Evolutionary conservation across 2,113 vertebrate species (phyloP), one percentile per base, ranked within the genome.

Genomic region (Osmerus eperlanus): DNA sequence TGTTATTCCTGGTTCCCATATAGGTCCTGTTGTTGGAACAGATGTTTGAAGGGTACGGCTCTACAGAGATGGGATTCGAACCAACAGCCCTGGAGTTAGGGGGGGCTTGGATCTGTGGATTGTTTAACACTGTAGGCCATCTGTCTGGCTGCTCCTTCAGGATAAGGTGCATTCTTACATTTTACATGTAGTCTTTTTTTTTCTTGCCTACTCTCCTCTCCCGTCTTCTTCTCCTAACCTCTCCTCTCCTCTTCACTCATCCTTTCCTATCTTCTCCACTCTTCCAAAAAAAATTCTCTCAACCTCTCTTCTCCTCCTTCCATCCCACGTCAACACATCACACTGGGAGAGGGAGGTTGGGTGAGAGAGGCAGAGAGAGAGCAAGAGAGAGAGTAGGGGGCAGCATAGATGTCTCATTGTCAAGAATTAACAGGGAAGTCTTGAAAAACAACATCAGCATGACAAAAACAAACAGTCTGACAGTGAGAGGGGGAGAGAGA

Each of bases 51-150:
- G 25, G 25, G 67, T 15, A 23, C 16, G 9, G 19, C 3, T 61
- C 59, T 13, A 6, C 21, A 25, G 52, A 29, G 8, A 21, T 68
- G 53, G 67, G 53, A 51, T 68, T 68, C 55, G 52, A 68, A 32
- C 67, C 67, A 15, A 36, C 67, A 25, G n/a, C 67, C 25, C 67
- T 15, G n/a, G n/a, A 53, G 67, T 58, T 56, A 68, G 3, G 52
- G n/a, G 67, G 67, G 11, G 14, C 53, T 15, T 4, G 11, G 29
- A 53, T 29, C 67, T 19, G 52, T 32, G 3, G 0, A 55, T 1
- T 28, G 32, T 36, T 36, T 36, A 68, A 56, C 29, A 68, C n/a
- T 56, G 28, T 21, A 29, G 23, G 18, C 28, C 67, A 68, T 58
- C 67, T 68, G 67, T 36, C 25, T n/a, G 11, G 23, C 5, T 9